phyloP scores from a whole-genome alignment of 2,888 invertebrate genomes.

The Agriotes lineatus region DNA sequence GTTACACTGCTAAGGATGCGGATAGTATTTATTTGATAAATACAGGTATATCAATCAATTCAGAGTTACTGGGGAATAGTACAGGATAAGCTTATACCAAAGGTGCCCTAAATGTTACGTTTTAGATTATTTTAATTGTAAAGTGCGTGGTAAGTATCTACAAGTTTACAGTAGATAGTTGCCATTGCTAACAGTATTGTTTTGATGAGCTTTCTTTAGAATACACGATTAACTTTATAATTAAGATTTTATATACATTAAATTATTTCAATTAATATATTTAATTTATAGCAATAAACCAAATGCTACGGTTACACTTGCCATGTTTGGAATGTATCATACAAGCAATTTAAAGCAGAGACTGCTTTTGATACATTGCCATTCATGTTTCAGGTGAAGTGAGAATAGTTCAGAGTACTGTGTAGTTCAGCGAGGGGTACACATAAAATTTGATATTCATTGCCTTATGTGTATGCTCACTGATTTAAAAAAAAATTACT shows the following conservation, averaged over 20 bases:
- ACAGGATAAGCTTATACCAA: conserved; percentile 82
- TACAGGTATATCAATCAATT: conserved; percentile 56
- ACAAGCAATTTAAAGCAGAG: conserved; percentile 3
- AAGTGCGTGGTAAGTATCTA: conserved; percentile 29
- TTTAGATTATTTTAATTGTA: conserved; percentile 51
- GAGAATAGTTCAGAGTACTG: background rate
- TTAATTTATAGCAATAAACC: conserved; percentile 65
- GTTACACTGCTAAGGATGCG: conserved; percentile 61
- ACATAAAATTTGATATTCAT: conserved; percentile 27
- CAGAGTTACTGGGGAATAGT: conserved; percentile 43
- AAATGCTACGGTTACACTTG: conserved; percentile 50
- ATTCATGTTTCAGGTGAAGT: conserved; percentile 4
- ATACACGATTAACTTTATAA: conserved; percentile 51
- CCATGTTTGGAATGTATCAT: conserved; percentile 8
- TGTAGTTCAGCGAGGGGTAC: conserved; percentile 21
- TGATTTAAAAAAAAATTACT: conserved; percentile 32
- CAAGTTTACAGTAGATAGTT: conserved; percentile 26
- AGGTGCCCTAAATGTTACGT: conserved; percentile 84
- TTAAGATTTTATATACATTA: conserved; percentile 49
- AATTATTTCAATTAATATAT: conserved; percentile 47
- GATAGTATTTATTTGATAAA: conserved; percentile 62
- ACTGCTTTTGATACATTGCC: conserved; percentile 5
- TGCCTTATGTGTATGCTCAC: conserved; percentile 36
- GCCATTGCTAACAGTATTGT: conserved; percentile 52
- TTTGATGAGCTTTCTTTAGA: conserved; percentile 59